phyloP scores from a whole-genome alignment of 2,113 vertebrate genomes.

The Vidua chalybeata region DNA sequence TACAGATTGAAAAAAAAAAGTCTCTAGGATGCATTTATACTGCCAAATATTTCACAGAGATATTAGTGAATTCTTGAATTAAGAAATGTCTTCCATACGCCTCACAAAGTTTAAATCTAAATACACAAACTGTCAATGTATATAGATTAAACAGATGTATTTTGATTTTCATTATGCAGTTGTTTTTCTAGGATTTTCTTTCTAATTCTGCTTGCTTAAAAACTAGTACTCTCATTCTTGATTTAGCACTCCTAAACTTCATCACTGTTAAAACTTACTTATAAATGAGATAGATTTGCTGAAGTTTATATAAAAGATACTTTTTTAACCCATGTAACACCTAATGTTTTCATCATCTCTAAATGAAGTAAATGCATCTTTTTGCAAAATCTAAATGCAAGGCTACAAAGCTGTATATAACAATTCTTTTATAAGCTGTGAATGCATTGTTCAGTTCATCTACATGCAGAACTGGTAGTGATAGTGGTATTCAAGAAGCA shows the following conservation, averaged over 20 bases:
- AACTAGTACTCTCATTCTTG: not conserved
- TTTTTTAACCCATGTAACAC: not conserved
- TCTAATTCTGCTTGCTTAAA: not conserved
- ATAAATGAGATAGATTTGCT: not conserved
- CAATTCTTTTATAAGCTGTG: not conserved
- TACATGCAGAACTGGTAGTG: not conserved
- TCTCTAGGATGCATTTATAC: not conserved
- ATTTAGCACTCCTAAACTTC: not conserved
- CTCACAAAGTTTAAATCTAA: not conserved
- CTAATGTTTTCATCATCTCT: not conserved
- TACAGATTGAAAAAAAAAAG: not conserved
- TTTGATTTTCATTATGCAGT: not conserved
- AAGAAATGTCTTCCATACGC: not conserved
- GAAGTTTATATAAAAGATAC: not conserved
- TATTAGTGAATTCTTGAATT: not conserved
- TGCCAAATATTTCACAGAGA: not conserved
- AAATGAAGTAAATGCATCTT: not conserved
- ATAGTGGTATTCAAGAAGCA: conserved; percentile 19
- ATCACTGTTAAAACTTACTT: not conserved
- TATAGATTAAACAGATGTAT: not conserved
- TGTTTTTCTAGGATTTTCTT: not conserved
- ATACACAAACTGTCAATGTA: not conserved
- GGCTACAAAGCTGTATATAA: not conserved
- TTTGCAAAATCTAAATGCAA: conserved; percentile 6
- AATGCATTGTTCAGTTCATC: conserved; percentile 17